Conservation (phyloP, 2,797 vertebrate genomes). For the Lepus oiostolus region DNA sequence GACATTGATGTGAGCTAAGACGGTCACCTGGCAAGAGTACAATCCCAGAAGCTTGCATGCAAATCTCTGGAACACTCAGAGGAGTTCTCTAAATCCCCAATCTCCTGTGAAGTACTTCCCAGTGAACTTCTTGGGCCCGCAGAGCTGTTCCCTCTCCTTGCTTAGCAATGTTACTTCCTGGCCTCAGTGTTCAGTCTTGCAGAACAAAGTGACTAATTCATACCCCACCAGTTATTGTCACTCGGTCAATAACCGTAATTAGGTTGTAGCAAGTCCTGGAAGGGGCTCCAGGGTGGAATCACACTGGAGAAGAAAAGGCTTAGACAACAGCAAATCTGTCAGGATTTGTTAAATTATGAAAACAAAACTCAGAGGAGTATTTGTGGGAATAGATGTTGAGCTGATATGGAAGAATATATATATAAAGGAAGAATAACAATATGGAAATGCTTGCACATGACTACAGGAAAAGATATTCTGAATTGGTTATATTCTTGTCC, state of each 20-base stretch:
- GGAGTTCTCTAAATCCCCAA: not conserved
- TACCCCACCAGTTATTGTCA: not conserved
- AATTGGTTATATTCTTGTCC: not conserved
- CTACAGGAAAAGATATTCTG: not conserved
- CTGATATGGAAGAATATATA: not conserved
- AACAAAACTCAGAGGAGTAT: slow-evolving; percentile 20
- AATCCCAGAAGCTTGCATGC: slow-evolving; percentile 7
- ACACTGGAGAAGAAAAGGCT: not conserved
- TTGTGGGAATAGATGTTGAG: slow-evolving; percentile 12
- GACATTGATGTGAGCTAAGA: slow-evolving; percentile 35
- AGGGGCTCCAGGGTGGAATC: not conserved
- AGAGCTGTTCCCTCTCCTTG: not conserved
- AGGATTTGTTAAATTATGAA: slow-evolving; percentile 39
- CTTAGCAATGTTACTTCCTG: not conserved
- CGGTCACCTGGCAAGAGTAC: slow-evolving; percentile 25
- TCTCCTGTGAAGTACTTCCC: not conserved
- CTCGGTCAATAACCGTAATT: not conserved
- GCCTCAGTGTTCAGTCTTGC: not conserved
- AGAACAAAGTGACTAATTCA: not conserved
- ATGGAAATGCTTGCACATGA: not conserved
- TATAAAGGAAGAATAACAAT: slow-evolving; percentile 36
- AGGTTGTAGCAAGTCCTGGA: not conserved
- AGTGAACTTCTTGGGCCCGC: not conserved
- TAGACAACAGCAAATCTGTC: not conserved
- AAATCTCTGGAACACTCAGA: slow-evolving; percentile 22